Percentiles rank a stretch among this genome's conserved stretches.
Evolutionary conservation across 1,140 invertebrate genomes (phyloP).

Genomic region (Pachypsylla venusta): DNA sequence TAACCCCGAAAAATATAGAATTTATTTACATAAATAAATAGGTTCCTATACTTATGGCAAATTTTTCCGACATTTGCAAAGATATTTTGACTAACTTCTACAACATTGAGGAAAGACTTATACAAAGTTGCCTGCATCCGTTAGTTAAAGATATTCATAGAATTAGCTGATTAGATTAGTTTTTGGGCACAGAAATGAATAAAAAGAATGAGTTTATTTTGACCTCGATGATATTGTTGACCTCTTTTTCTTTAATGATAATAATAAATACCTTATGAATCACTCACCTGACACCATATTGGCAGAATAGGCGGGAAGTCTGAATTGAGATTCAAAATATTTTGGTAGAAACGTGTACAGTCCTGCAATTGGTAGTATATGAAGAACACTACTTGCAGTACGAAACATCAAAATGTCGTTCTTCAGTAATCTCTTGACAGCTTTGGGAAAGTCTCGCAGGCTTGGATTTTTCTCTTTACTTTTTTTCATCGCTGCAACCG

Average conservation of each 20-base stretch:
- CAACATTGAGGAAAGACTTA: too few relatives aligned
- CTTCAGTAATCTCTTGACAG: conserved; percentile 65
- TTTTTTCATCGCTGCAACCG: conserved; percentile 27
- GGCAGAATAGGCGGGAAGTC: conserved; percentile 68
- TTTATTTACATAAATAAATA: too few relatives aligned
- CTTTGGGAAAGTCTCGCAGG: conserved; percentile 65
- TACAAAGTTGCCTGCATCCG: too few relatives aligned
- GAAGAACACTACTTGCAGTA: conserved; percentile 73
- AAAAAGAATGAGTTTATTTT: too few relatives aligned
- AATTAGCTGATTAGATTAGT: too few relatives aligned
- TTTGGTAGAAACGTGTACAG: conserved; percentile 87
- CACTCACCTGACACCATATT: conserved; percentile 72
- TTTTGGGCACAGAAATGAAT: too few relatives aligned
- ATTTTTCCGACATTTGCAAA: too few relatives aligned
- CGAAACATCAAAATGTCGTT: conserved; percentile 83
- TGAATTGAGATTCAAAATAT: conserved; percentile 83
- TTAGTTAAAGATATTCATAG: too few relatives aligned
- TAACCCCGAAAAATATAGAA: too few relatives aligned
- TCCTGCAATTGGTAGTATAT: conserved; percentile 77
- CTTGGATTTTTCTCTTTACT: conserved; percentile 39
- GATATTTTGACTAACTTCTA: too few relatives aligned
- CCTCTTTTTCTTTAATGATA: conserved; percentile 7
- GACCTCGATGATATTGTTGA: too few relatives aligned
- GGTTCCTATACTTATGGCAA: too few relatives aligned
- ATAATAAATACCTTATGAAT: not conserved